Evolutionary conservation across 2,888 invertebrate genomes (phyloP).

Genomic region (Schizaphis graminum): DNA sequence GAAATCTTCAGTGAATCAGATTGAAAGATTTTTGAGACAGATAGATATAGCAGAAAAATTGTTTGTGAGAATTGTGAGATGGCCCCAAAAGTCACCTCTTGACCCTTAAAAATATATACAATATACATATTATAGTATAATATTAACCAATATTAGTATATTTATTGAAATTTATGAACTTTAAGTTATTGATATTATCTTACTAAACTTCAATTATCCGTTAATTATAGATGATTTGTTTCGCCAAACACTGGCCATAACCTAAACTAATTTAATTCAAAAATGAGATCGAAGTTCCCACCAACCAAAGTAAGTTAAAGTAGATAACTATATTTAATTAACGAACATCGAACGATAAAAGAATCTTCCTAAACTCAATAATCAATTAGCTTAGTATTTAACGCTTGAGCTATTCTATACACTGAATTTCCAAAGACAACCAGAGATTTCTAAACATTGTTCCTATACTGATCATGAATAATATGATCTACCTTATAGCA

Average conservation of each 20-base stretch:
- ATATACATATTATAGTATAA: neutral
- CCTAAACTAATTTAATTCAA: neutral
- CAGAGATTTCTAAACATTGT: neutral
- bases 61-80: neutral
- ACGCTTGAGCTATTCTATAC: neutral
- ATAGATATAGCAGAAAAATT: neutral
- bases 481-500: neutral
- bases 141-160: neutral
- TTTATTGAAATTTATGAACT: neutral
- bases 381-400: neutral
- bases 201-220: neutral
- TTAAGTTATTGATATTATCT: neutral
- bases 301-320: neutral
- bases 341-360: neutral
- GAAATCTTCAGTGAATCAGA: neutral
- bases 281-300: neutral
- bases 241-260: neutral
- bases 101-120: neutral
- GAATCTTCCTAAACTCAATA: neutral
- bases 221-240: neutral
- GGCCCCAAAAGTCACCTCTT: neutral
- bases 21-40: neutral
- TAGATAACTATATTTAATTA: neutral
- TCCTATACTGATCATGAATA: neutral
- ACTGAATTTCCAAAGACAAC: neutral